Evolutionary conservation across 2,113 vertebrate species (phyloP).

Genomic region (Leptosomus discolor): DNA sequence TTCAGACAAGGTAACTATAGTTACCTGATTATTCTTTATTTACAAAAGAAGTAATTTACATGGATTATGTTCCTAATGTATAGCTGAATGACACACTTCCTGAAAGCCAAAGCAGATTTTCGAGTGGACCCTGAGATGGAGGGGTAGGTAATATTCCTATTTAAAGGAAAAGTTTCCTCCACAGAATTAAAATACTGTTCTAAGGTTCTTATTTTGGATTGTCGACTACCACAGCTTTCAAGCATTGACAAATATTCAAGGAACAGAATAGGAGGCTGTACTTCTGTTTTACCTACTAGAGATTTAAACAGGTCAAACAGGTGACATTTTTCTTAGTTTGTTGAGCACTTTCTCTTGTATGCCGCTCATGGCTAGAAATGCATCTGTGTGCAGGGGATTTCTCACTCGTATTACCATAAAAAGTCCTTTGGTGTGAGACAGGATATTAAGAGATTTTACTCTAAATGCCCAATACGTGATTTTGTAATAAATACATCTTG

Average conservation of each 20-base stretch:
- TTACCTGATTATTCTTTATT: background rate
- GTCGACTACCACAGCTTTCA: background rate
- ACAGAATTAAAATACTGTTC: background rate
- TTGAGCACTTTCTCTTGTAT: background rate
- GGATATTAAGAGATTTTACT: background rate
- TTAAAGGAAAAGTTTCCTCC: background rate
- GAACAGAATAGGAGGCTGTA: background rate
- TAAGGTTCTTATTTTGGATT: background rate
- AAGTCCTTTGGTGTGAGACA: background rate
- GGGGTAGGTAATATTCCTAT: background rate
- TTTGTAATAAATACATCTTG: background rate
- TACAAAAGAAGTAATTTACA: background rate
- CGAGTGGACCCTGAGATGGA: background rate
- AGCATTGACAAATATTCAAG: background rate
- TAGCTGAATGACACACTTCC: background rate
- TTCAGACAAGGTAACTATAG: background rate
- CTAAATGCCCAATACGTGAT: background rate
- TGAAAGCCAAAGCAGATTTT: background rate
- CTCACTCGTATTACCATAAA: background rate
- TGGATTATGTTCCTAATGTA: background rate
- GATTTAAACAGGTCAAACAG: background rate
- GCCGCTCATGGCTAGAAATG: accelerated
- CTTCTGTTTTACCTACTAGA: background rate
- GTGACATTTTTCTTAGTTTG: background rate
- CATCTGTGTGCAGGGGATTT: background rate